phyloP scores from a whole-genome alignment of 2,113 vertebrate species.

The Atractosteus spatula region DNA sequence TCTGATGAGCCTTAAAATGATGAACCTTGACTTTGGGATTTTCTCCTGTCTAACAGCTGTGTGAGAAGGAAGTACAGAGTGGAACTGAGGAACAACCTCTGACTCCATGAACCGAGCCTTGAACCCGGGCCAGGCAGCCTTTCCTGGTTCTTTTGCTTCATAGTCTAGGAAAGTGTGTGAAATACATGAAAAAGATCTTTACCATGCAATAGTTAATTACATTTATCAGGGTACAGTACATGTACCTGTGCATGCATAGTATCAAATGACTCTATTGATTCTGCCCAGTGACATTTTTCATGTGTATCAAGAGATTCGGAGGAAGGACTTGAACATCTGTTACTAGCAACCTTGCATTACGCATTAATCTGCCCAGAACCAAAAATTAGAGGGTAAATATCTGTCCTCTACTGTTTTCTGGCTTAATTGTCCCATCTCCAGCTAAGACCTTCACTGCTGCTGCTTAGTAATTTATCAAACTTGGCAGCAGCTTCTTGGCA shows the following conservation, averaged over 20 bases:
- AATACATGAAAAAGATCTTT: no score
- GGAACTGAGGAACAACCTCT: not conserved
- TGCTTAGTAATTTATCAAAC: constrained; percentile 7
- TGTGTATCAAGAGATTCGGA: no score
- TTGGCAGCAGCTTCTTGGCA: constrained; percentile 1
- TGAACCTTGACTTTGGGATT: constrained; percentile 29
- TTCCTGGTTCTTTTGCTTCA: not conserved
- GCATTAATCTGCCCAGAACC: constrained; percentile 4
- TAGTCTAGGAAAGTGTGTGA: not conserved
- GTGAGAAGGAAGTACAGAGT: not conserved
- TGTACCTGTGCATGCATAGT: no score
- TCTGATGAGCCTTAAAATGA: constrained; percentile 37
- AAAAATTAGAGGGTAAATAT: not conserved
- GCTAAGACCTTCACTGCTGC: not conserved
- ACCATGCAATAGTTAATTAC: no score
- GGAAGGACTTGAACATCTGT: no score
- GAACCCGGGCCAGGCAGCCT: constrained; percentile 4
- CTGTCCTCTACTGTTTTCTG: not conserved
- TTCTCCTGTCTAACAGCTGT: constrained; percentile 19
- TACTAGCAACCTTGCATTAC: not conserved
- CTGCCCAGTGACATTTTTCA: no score
- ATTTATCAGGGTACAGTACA: no score
- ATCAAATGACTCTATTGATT: no score
- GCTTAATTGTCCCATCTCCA: not conserved
- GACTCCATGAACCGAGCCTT: not conserved